Percentiles rank a stretch among this genome's conserved stretches.
Evolutionary conservation across 2,797 vertebrate genomes (phyloP).

Genomic region (Karalla daura): DNA sequence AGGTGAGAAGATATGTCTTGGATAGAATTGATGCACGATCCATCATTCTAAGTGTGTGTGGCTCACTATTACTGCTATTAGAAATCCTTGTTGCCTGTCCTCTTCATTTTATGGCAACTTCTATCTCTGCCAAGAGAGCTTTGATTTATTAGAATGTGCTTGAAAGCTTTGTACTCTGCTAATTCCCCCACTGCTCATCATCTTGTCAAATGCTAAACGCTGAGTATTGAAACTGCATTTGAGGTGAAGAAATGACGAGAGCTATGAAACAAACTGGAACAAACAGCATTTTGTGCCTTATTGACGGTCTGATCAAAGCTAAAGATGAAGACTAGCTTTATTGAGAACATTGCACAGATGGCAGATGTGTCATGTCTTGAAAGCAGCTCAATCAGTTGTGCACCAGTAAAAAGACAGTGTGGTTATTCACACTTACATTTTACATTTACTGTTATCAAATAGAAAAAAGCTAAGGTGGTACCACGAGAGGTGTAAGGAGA

Average conservation of each 20-base stretch:
- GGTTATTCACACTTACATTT: too few relatives aligned
- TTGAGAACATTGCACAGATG: too few relatives aligned
- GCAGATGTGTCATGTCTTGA: too few relatives aligned
- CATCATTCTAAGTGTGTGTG: not conserved
- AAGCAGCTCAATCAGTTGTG: too few relatives aligned
- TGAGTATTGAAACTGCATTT: not conserved
- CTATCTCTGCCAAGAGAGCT: not conserved
- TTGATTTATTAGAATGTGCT: not conserved
- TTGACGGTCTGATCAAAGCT: not conserved
- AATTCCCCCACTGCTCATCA: not conserved
- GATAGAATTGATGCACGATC: too few relatives aligned
- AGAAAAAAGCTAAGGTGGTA: too few relatives aligned
- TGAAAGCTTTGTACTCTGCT: not conserved
- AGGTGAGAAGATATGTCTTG: too few relatives aligned
- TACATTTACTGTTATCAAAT: too few relatives aligned
- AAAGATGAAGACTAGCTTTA: too few relatives aligned
- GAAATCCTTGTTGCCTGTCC: not conserved
- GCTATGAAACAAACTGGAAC: not conserved
- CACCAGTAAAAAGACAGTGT: too few relatives aligned
- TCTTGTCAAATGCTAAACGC: not conserved
- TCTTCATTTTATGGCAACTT: not conserved
- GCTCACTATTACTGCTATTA: constrained; percentile 1
- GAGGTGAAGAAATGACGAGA: not conserved
- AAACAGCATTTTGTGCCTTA: not conserved
- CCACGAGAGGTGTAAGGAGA: too few relatives aligned